These are phyloP conservation scores for Pachydiplax longipennis DNA, from an alignment of 2,888 invertebrate species.

Conservation along the genomic window DNA sequence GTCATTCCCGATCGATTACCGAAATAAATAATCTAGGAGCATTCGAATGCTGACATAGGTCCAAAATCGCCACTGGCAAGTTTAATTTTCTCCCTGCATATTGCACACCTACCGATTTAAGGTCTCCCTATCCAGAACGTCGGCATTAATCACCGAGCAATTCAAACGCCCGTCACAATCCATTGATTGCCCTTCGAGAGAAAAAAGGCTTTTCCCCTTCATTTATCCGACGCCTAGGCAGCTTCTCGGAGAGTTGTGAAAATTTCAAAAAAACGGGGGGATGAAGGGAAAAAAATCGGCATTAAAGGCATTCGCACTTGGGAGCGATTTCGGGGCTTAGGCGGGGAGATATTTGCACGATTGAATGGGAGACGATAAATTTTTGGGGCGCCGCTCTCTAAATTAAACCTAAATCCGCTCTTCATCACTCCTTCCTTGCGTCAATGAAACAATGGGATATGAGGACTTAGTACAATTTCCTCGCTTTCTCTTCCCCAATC, in stretches of 20 bases:
- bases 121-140: too few species aligned
- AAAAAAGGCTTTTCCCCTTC: background rate
- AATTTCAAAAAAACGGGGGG: background rate
- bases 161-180: too few species aligned
- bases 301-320: background rate
- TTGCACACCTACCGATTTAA: too few species aligned
- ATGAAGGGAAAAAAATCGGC: background rate
- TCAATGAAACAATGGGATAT: background rate
- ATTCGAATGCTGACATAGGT: too few species aligned
- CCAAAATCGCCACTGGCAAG: too few species aligned
- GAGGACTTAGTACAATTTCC: background rate
- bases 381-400: background rate
- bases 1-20: too few species aligned
- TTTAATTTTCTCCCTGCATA: too few species aligned
- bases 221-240: background rate
- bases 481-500: conserved; percentile 29
- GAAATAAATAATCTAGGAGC: too few species aligned
- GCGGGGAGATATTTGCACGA: background rate
- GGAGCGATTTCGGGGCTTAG: background rate
- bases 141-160: too few species aligned
- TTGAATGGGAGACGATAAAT: background rate
- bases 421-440: background rate
- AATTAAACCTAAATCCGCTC: conserved; percentile 1
- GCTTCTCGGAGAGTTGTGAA: background rate
- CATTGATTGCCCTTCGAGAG: background rate